Base-by-base conservation (phyloP, 2,113 vertebrate genomes). In the Carassius carassius region DNA sequence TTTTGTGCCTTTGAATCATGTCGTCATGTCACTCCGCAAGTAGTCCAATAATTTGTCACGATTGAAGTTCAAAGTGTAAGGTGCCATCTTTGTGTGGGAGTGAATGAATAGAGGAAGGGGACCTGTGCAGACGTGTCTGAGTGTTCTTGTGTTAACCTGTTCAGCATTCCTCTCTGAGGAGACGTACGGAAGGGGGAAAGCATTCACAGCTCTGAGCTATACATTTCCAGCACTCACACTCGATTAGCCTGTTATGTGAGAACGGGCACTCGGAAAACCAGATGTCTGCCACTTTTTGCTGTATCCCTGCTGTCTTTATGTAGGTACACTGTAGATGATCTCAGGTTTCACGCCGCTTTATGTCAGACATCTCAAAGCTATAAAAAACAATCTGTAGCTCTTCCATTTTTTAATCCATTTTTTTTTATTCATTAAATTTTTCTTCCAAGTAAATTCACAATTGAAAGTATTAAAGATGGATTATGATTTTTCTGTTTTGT, bases 131-230 rank as follows among this genome's bases (percentile, higher is more conserved):
- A 90, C 94, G 90, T 74, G 94, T 92, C 84, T 44, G 65, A 70
- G 86, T 83, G 86, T 84, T 93, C 94, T 85, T 94, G 94, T 94
- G 90, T 91, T 90, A 90, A 91, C 93, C 92, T 95, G 94, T 87
- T 70, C 85, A 82, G 82, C 93, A 95, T 95, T 95, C 94, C 89
- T 91, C 86, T 73, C 60, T 44, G 44, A 25, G 73, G 89, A 77
- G 70, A 37, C 81, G 69, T 84, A 58, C 21, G 2, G 80, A 62
- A 69, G 10, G 41, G 41, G 37, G 37, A 44, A 83, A 86, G 75
- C 67, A 86, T 84, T 78, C 76, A 83, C 83, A 84, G 87, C 84
- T 88, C 69, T 49, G 41, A 86, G 85, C 82, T 44, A 84, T 63
- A 49, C 35, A 56, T 84, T 86, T 86, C 47, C 32, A 77, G 29